Conservation (phyloP, 1,140 invertebrate genomes). For the Hestina assimilis region DNA sequence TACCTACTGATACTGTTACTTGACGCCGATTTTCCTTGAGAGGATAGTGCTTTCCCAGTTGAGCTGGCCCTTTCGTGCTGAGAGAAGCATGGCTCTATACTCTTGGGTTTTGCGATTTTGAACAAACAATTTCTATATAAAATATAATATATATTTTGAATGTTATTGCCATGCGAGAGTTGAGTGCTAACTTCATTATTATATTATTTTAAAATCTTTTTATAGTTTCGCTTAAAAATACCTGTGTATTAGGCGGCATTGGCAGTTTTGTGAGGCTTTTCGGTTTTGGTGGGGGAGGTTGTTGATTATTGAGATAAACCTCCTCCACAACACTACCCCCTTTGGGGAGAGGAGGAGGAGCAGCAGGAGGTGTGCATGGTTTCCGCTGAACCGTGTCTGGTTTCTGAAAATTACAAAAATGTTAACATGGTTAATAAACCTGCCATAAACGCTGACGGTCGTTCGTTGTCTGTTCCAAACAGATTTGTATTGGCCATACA, state of each 20-base stretch:
- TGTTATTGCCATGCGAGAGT: too few relatives aligned
- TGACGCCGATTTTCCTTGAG: too few relatives aligned
- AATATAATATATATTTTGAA: too few relatives aligned
- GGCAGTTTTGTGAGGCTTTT: constrained; percentile 86
- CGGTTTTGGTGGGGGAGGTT: constrained; percentile 64
- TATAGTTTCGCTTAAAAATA: constrained; percentile 34
- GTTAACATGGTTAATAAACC: not conserved
- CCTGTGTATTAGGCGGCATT: constrained; percentile 91
- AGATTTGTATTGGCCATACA: too few relatives aligned
- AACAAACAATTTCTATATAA: too few relatives aligned
- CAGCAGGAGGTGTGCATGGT: constrained; percentile 10
- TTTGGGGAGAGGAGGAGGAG: constrained; percentile 60
- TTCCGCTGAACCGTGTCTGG: constrained; percentile 10
- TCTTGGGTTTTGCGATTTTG: too few relatives aligned
- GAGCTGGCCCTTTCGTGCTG: too few relatives aligned
- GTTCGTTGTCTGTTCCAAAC: too few relatives aligned
- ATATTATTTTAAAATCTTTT: not conserved
- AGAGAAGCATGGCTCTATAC: too few relatives aligned
- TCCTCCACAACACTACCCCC: constrained; percentile 64
- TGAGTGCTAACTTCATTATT: not conserved
- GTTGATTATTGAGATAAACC: constrained; percentile 63
- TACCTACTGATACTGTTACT: too few relatives aligned
- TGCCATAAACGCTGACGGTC: too few relatives aligned
- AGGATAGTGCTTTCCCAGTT: too few relatives aligned
- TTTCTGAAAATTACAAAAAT: constrained; percentile 1